Base-by-base conservation (phyloP, 1,140 invertebrate species). In the Cyphomyrmex costatus region DNA sequence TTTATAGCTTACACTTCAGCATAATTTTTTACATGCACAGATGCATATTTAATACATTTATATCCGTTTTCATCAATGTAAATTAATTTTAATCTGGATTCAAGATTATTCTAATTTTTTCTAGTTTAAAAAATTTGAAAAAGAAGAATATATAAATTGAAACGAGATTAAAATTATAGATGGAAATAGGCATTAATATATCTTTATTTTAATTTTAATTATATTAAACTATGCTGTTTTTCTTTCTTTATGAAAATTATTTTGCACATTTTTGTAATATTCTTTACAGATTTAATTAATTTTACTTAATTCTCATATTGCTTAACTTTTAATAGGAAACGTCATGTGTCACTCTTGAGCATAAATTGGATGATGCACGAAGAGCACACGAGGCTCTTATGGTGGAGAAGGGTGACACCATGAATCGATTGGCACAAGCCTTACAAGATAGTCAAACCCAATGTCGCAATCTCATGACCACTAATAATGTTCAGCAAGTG, bases 361-460 rank as follows among this genome's bases (percentile, higher is more conserved):
- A 93, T 36, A 94, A 94, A 88, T 91, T 94, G 19, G 87, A 88
- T 8, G 94, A 95, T 73, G 83, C 93, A 27, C 89, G 93, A 68
- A 91, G 91, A 90, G 91, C 89, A 1, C 92, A 95, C 30, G 93
- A 95, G 85, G 65, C 79, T 33, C 78, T 93, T n/a, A 89, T 95
- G 77, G 92, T 95, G 0, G 93, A 95, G 56, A 95, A 94, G 73
- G 92, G 89, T 27, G 93, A 95, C 16, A 93, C 93, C 19, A 93
- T 95, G 78, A 95, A 94, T 92, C 91, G 88, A 61, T 80, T 95
- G 70, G 90, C 92, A 7, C 90, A 93, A 85, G 93, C 92, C 16
- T 88, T 95, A 42, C 91, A 94, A 71, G 89, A 94, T 36, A 94
- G 93, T 92, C 94, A 95, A 87, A 73, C 88, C 7, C 93, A 94